Evolutionary conservation across 2,888 invertebrate species (phyloP).

Genomic region (Exephanes ischioxanthus): DNA sequence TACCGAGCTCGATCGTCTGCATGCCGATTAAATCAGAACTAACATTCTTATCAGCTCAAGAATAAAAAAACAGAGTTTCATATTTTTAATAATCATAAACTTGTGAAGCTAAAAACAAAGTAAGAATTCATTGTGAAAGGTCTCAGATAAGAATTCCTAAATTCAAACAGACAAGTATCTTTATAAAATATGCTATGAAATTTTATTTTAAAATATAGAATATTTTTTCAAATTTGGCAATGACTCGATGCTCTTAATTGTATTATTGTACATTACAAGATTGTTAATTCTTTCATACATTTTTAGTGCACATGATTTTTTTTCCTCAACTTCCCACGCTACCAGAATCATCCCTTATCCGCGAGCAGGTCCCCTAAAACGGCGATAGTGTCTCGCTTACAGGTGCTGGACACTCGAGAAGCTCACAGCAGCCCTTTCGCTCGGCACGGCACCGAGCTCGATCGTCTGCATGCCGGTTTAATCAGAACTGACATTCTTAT

Average conservation of each 20-base stretch:
- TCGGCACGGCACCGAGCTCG: not conserved
- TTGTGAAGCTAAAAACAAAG: not conserved
- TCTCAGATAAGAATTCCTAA: too few species aligned
- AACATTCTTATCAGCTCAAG: slow-evolving; percentile 79
- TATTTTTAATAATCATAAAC: not conserved
- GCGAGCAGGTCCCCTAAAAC: slow-evolving; percentile 43
- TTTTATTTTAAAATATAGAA: not conserved
- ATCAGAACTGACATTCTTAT: slow-evolving; percentile 79
- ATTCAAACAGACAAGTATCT: too few species aligned
- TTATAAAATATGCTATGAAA: not conserved
- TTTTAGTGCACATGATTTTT: not conserved
- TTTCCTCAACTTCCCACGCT: slow-evolving; percentile 54
- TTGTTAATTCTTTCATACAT: slow-evolving; percentile 23
- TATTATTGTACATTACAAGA: slow-evolving; percentile 9
- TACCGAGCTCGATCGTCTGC: slow-evolving; percentile 1
- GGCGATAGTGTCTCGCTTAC: slow-evolving; percentile 45
- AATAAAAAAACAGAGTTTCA: not conserved
- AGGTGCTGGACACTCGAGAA: slow-evolving; percentile 63
- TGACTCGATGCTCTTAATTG: not conserved
- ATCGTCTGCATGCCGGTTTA: slow-evolving; percentile 52
- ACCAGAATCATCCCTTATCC: slow-evolving; percentile 64
- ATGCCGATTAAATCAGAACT: slow-evolving; percentile 67
- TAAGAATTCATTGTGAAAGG: not conserved
- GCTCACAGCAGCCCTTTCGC: slow-evolving; percentile 56
- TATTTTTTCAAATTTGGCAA: not conserved